Conservation (phyloP, 2,113 vertebrate genomes). For the Eudyptes chrysolophus region DNA sequence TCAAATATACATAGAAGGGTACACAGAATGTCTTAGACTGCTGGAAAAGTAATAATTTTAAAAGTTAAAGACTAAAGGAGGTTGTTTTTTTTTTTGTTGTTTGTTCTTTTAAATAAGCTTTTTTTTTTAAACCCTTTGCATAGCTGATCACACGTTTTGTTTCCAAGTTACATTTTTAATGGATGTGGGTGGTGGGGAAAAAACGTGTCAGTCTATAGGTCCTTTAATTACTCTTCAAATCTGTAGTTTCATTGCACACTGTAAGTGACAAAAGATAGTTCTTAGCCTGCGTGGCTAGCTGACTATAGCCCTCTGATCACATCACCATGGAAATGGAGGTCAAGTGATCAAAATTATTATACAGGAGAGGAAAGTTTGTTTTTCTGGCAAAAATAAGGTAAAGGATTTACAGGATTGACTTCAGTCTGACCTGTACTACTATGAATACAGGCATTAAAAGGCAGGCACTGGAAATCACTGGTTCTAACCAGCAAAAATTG, state of each 20-base stretch:
- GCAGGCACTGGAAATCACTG: not conserved
- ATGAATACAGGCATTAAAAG: not conserved
- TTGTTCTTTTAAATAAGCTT: not conserved
- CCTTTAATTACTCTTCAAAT: not conserved
- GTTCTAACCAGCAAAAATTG: not conserved
- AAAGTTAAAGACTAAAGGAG: not conserved
- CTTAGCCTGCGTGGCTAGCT: not conserved
- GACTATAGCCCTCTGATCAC: not conserved
- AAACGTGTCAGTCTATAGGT: not conserved
- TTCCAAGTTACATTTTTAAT: not conserved
- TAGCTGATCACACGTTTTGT: not conserved
- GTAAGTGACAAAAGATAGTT: not conserved
- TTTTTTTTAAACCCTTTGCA: not conserved
- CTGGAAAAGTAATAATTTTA: not conserved
- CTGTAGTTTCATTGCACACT: not conserved
- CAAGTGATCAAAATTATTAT: conserved; percentile 8
- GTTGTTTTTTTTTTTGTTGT: rapidly evolving
- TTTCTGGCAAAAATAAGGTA: not conserved
- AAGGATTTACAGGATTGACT: not conserved
- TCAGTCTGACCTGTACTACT: not conserved
- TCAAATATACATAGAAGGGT: not conserved
- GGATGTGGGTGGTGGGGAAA: not conserved
- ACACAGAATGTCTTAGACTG: not conserved
- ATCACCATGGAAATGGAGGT: conserved; percentile 30
- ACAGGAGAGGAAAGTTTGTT: not conserved